Base-by-base conservation (phyloP, 2,888 invertebrate genomes). In the Euproctis similis region DNA sequence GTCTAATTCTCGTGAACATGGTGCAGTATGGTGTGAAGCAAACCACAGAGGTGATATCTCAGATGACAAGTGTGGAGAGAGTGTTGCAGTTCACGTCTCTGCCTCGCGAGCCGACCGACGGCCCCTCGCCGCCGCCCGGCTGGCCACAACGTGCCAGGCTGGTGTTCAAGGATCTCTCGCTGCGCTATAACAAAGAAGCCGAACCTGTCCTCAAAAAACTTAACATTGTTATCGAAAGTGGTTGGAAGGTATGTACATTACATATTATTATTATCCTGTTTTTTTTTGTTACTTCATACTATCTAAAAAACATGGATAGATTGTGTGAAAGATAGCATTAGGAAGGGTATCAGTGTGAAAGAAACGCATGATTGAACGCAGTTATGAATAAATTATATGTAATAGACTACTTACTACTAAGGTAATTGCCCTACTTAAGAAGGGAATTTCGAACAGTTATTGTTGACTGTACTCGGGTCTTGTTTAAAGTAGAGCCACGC, bases 61-160 rank as follows among this genome's bases (percentile, higher is more conserved):
- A 91, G 52, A 92, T 92, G 91, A 91, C 90, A 3, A 90, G 90
- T 28, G 95, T 95, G 0, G 95, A 95, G 64, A 85, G 95, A 27
- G 89, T 95, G 2, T 64, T 92, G 12, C 92, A 95, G 59, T 95
- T 93, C 67, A 89, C 91, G 1, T 82, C 89, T 8, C 67, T 95
- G 12, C 90, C 91, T 0, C 85, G 90, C 21, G 95, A 95, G 68
- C 87, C 88, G 1, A 85, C 87, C 10, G 88, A 88, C 10, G 88
- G 90, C 0, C 81, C 87, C 0, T 65, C 88, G 38, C 89, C 90
- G 4, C 80, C 87, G 0, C 42, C 62, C 4, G 73, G 70, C 13
- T 92, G 92, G 92, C 92, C 92, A 0, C 64, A 71, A 8, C 68
- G 82, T 2, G 92, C 91, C 0, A 66, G 75, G 8, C 78, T 92